Evolutionary conservation across 1,140 invertebrate species (phyloP), one percentile per base, ranked within the genome.

Genomic region (Paralvinella palmiformis): DNA sequence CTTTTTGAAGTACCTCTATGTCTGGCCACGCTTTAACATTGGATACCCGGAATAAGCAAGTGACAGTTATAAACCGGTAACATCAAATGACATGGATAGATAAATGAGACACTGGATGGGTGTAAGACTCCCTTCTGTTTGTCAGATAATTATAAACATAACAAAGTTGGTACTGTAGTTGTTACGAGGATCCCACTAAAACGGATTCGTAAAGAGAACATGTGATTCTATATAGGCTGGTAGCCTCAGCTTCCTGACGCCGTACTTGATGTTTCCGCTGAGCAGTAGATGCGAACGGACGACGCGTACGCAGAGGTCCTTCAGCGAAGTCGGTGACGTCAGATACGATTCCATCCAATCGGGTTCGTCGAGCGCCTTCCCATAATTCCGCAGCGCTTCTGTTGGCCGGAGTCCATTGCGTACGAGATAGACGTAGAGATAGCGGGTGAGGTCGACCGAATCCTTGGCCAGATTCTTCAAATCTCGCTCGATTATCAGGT

Each of bases 341-440:
- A 63, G 35, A 37, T 63, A 63, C 10, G 58, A 50, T 33, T 63
- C 62, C 32, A 36, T 31, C 62, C 62, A 63, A 17, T 22, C 33
- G 32, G 44, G 20, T 29, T n/a, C 50, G 31, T 31, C 24, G 17
- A 56, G 17, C 17, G 29, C 17, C 15, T 10, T 17, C 50, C 20
- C 27, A n/a, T 36, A 10, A 3, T 2, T 10, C 37, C 31, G 29
- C 29, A 63, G 32, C 1, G 20, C 29, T 5, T 55, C 62, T 13
- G 62, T 57, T 0, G 62, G 62, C 6, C 17, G 22, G 32, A 63
- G 36, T n/a, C 50, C 62, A 32, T 56, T 63, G 13, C 62, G 27
- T n/a, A 63, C 22, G 10, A 63, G 53, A 7, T 59, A 56, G n/a
- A 37, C 62, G 53, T 56, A 63, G 24, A 63, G 50, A 36, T 63